A percentile compares a stretch with the other conserved stretches of the same genome.
Conservation (phyloP, 2,797 vertebrate genomes). For the Parambassis ranga region DNA sequence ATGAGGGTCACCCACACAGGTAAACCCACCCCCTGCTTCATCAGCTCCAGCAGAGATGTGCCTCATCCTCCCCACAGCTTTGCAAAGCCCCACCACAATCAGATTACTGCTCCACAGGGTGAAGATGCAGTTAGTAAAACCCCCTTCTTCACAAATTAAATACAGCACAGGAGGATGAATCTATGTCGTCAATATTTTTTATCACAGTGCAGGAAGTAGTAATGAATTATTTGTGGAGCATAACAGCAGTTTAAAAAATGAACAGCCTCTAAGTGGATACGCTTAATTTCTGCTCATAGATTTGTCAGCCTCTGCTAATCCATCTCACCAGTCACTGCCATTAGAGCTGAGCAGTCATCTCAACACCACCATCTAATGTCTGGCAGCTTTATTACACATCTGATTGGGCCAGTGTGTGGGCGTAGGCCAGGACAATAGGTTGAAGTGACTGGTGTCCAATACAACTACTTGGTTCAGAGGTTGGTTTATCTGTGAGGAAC, state of each 20-base stretch:
- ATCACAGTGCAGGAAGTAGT: conserved; percentile 44
- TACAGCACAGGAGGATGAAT: conserved; percentile 36
- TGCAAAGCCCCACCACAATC: conserved; percentile 40
- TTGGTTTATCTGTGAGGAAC: too few relatives aligned
- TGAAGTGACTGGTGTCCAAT: too few relatives aligned
- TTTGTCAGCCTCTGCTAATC: conserved; percentile 53
- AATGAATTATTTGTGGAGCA: conserved; percentile 58
- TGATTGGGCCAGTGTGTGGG: background rate
- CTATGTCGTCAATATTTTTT: conserved; percentile 52
- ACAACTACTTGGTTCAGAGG: too few relatives aligned
- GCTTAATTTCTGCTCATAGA: conserved; percentile 60
- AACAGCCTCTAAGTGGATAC: conserved; percentile 48
- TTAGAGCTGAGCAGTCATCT: conserved; percentile 40
- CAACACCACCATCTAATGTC: conserved; percentile 81
- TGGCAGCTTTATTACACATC: conserved; percentile 51
- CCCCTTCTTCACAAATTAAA: conserved; percentile 59
- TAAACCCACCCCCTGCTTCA: conserved; percentile 32
- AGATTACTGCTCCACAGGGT: conserved; percentile 55
- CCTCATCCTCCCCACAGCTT: conserved; percentile 19
- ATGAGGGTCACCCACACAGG: conserved; percentile 20
- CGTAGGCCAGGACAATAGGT: background rate
- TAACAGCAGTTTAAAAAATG: conserved; percentile 47
- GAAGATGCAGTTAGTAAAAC: conserved; percentile 33
- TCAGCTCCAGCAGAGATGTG: conserved; percentile 28
- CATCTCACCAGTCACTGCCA: conserved; percentile 29